Evolutionary conservation across 2,888 invertebrate genomes (phyloP), one percentile per base, ranked within the genome.

Genomic region (Psylliodes chrysocephalus): DNA sequence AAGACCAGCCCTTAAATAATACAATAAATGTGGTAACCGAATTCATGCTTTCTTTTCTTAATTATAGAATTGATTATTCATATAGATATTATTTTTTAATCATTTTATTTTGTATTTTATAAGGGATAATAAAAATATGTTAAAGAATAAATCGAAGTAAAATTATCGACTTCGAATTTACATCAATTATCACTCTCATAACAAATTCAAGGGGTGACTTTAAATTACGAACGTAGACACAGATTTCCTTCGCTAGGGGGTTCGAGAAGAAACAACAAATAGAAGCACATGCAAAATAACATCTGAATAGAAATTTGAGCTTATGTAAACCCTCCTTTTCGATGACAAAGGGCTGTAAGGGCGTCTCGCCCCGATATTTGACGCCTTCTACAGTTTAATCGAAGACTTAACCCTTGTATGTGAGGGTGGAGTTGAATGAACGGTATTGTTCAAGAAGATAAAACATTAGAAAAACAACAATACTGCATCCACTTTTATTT

Each of bases 391-490:
- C 71, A 68, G 75, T 77, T 76, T 76, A 78, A 78, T 78, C 78
- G 76, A 77, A 77, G 76, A 77, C 70, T 78, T 77, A 78, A 77
- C 78, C 78, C 77, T 77, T 78, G 73, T 75, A 70, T 70, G 71
- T 71, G 74, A 71, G 77, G 75, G 76, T 73, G 75, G 71, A 74
- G 69, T 70, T 64, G 72, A 71, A 71, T 73, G 72, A 72, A 71
- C 66, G 66, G 69, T 68, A 73, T 74, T 74, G 73, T 74, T 64
- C 65, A 66, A 57, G 65, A 69, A 69, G 70, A 74, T 73, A 71
- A 73, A 73, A 71, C 60, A 54, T 28, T 42, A 66, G n/a, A 66
- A 69, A 64, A 66, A 64, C 62, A 65, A 61, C 69, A 63, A 67
- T 63, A 54, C 61, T 57, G 62, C 53, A 42, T 44, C 60, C 55